phyloP scores from a whole-genome alignment of 2,888 invertebrate species.

The Mesorhabditis sp. region DNA sequence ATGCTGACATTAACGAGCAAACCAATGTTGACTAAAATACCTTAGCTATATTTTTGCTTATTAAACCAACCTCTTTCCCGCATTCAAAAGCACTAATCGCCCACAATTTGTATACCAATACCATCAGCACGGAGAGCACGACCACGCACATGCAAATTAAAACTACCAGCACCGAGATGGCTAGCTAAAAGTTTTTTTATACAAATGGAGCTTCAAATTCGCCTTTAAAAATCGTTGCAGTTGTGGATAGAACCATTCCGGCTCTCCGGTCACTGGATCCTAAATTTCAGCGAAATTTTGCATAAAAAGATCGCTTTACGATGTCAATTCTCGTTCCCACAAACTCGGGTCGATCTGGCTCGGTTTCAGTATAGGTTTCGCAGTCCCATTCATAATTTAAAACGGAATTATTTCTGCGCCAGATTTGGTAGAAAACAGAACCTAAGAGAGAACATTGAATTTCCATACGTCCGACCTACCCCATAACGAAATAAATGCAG shows the following conservation, averaged over 20 bases:
- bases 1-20: slow-evolving; percentile 56
- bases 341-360: slow-evolving; percentile 61
- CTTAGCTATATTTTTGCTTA: too few relatives aligned
- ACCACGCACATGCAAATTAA: slow-evolving; percentile 24
- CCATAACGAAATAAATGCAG: slow-evolving; percentile 61
- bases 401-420: slow-evolving; percentile 59
- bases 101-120: slow-evolving; percentile 39
- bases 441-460: slow-evolving; percentile 41
- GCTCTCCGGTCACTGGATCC: slow-evolving; percentile 60
- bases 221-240: slow-evolving; percentile 25
- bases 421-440: slow-evolving; percentile 60
- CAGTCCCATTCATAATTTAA: slow-evolving; percentile 63
- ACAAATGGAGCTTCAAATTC: not conserved
- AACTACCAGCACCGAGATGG: slow-evolving; percentile 44
- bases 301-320: not conserved
- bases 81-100: slow-evolving; percentile 27
- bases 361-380: slow-evolving; percentile 58
- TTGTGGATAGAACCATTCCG: slow-evolving; percentile 59
- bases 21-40: slow-evolving; percentile 19
- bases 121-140: slow-evolving; percentile 29
- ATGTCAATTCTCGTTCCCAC: slow-evolving; percentile 37
- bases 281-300: slow-evolving; percentile 24
- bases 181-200: slow-evolving; percentile 44
- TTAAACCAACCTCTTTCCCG: slow-evolving; percentile 15
- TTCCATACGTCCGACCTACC: slow-evolving; percentile 47